phyloP scores from a whole-genome alignment of 2,888 invertebrate species.

The Agrochola lychnidis region DNA sequence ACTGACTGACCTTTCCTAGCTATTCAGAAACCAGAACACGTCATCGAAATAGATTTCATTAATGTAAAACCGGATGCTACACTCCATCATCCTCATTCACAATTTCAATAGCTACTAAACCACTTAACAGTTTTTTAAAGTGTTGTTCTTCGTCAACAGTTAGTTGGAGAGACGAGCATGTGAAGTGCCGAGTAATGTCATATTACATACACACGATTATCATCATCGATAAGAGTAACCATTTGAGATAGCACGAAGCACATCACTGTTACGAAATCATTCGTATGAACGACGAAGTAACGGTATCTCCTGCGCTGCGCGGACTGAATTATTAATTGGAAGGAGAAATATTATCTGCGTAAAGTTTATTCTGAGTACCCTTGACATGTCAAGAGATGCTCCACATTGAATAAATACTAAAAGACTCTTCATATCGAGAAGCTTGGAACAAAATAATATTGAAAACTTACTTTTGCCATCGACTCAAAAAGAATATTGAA shows the following conservation, averaged over 20 bases:
- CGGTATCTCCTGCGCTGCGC: neutral
- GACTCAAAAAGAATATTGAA: too few species aligned
- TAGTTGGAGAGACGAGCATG: constrained; percentile 5
- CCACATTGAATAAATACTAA: constrained; percentile 7
- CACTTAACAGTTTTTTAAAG: constrained; percentile 1
- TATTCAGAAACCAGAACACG: constrained; percentile 27
- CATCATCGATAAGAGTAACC: constrained; percentile 36
- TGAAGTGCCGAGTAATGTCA: constrained; percentile 34
- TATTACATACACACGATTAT: constrained; percentile 20
- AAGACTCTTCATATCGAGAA: neutral
- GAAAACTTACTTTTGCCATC: too few species aligned
- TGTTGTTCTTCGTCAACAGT: neutral
- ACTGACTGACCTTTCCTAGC: neutral
- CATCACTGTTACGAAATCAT: constrained; percentile 45
- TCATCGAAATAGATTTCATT: constrained; percentile 41
- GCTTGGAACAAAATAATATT: neutral
- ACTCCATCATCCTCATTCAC: constrained; percentile 21
- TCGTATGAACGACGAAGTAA: constrained; percentile 12
- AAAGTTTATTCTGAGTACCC: constrained; percentile 33
- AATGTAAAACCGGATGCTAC: constrained; percentile 32
- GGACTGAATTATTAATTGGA: constrained; percentile 25
- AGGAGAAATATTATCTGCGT: constrained; percentile 17
- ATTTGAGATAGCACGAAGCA: constrained; percentile 29
- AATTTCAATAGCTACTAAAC: constrained; percentile 12
- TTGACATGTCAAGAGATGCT: constrained; percentile 20